These are phyloP conservation scores for Macrobrachium nipponense DNA, from an alignment of 1,140 invertebrate species.

Conservation along the genomic window DNA sequence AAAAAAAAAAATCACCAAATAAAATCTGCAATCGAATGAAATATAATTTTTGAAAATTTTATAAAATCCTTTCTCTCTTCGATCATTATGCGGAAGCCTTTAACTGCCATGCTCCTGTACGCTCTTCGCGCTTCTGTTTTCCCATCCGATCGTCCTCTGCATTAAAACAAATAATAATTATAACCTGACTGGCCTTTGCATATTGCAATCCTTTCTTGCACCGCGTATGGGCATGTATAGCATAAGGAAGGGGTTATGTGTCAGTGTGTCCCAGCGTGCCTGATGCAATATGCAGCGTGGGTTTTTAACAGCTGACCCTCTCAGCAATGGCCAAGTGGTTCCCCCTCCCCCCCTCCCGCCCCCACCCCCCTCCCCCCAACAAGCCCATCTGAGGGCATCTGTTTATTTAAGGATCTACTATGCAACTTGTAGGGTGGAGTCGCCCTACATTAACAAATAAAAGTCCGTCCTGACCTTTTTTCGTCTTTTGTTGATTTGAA, in stretches of 20 bases:
- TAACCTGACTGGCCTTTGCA: neutral
- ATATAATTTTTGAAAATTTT: no score
- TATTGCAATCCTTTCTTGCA: neutral
- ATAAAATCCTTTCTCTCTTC: neutral
- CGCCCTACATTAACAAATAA: neutral
- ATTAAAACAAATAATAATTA: neutral
- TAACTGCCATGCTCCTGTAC: neutral
- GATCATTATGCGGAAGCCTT: neutral
- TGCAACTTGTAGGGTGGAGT: neutral
- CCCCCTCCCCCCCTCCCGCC: no score
- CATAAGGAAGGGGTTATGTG: no score
- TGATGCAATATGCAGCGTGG: no score
- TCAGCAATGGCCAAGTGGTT: neutral
- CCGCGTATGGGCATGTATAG: no score
- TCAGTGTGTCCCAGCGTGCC: no score
- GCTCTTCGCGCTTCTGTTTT: neutral
- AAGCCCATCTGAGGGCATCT: neutral
- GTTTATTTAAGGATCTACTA: neutral
- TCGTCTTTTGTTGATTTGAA: no score
- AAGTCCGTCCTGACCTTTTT: neutral
- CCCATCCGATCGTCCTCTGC: neutral
- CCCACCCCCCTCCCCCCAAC: slow-evolving; percentile 9
- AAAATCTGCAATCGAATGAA: no score
- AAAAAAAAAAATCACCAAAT: no score
- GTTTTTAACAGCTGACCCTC: neutral